Evolutionary conservation across 2,113 vertebrate species (phyloP).

Genomic region (Protobothrops mucrosquamatus): DNA sequence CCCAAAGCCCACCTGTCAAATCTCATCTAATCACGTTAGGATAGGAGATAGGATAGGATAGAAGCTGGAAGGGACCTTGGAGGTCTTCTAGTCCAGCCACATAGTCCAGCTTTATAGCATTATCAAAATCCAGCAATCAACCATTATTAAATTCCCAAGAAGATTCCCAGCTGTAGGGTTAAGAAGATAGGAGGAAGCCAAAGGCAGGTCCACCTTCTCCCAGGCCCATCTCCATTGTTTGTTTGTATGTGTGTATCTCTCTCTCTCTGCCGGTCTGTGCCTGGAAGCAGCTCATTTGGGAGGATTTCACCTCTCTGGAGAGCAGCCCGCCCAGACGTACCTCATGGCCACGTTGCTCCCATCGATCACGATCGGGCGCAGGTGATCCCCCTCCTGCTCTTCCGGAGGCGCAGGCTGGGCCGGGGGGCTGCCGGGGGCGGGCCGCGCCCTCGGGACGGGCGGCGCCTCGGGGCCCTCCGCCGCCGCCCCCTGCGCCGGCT

Average conservation of each 20-base stretch:
- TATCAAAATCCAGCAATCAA: neutral
- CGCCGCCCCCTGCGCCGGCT: constrained; percentile 16
- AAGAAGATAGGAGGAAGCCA: neutral
- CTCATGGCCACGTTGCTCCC: constrained; percentile 99
- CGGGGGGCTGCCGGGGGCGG: constrained; percentile 43
- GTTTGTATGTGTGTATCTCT: no score
- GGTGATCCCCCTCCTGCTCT: constrained; percentile 63
- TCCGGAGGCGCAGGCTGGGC: constrained; percentile 23
- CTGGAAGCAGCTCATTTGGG: neutral
- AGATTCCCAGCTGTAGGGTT: neutral
- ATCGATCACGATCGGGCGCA: constrained; percentile 90
- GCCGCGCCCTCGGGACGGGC: constrained; percentile 49
- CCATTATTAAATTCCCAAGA: neutral
- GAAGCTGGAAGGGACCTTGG: no score
- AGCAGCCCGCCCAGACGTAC: constrained; percentile 59
- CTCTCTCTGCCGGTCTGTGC: neutral
- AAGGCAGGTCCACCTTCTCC: neutral
- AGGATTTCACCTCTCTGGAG: no score
- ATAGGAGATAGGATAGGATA: no score
- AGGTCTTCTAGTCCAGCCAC: no score
- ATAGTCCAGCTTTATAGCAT: neutral
- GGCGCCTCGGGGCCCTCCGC: constrained; percentile 50
- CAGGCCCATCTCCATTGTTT: neutral
- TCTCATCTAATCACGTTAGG: neutral
- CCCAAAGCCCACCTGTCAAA: neutral